Evolutionary conservation across 1,140 invertebrate species (phyloP), one percentile per base, ranked within the genome.

Genomic region (Drosophila gunungcola): DNA sequence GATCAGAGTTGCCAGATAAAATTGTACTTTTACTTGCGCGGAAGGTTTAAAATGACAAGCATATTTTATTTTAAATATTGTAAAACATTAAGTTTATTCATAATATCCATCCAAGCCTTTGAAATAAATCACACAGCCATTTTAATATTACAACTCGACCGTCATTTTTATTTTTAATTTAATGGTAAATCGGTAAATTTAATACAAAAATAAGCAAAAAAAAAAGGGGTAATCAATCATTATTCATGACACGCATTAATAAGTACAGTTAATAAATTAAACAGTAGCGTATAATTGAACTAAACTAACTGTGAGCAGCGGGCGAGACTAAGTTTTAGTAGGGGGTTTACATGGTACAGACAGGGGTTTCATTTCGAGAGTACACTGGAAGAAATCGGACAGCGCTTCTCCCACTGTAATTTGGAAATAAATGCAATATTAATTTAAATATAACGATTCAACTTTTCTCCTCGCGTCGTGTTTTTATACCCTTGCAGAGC

Each of bases 221-320:
- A 57, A 73, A 56, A 58, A 58, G 62, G 67, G 56, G n/a, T 39
- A 42, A 46, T 54, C 42, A 69, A 69, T 70, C 34, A 21, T 46
- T 53, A 53, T 53, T 41, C 25, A 62, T 53, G 58, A 81, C 73
- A 72, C 65, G 53, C 77, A 72, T 80, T 78, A 78, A 88, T 88
- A 88, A 88, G 84, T 88, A 88, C 84, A 88, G 84, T 88, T 88
- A 88, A 88, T 88, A 88, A 88, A 88, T 88, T 89, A 88, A 88
- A 84, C 62, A 84, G 67, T 89, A 89, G 73, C 76, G 64, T 54
- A 78, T 72, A 78, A 78, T 78, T 78, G 41, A 70, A 70, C 67
- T 70, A 78, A 78, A 78, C 74, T 78, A 72, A 54, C 57, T 78
- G 67, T 70, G 56, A 63, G 53, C 64, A 41, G 56, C 34, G 56